Percentiles rank a stretch among this genome's conserved stretches.
Evolutionary conservation across 2,113 vertebrate species (phyloP).

Genomic region (Rhizomys pruinosus): DNA sequence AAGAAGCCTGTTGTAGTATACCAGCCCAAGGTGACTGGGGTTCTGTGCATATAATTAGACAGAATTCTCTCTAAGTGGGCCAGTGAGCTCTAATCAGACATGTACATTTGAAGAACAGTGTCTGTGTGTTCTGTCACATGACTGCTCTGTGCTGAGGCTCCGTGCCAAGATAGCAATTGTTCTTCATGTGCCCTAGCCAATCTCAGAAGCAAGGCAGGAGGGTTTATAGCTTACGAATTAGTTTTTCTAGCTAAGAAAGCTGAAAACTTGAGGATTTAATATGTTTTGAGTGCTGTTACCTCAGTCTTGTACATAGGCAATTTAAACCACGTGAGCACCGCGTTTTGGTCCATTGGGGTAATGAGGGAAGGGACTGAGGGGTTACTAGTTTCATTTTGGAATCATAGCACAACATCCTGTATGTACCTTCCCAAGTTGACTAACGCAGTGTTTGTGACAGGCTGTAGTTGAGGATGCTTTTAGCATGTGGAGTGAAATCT

Average conservation of each 20-base stretch:
- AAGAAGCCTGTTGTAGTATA: constrained; percentile 7
- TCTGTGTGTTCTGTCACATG: constrained; percentile 53
- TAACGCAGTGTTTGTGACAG: background rate
- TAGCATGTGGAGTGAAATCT: constrained; percentile 30
- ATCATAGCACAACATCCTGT: background rate
- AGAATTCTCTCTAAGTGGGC: constrained; percentile 35
- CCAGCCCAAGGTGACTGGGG: background rate
- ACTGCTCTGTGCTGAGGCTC: background rate
- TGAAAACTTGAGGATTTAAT: constrained; percentile 27
- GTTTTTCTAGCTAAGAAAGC: background rate
- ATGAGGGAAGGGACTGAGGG: background rate
- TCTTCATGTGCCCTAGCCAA: constrained; percentile 37
- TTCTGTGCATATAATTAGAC: constrained; percentile 28
- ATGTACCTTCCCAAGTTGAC: background rate
- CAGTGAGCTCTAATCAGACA: constrained; percentile 57
- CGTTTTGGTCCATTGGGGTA: constrained; percentile 5
- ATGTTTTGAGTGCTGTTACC: background rate
- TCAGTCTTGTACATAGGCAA: background rate
- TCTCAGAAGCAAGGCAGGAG: constrained; percentile 13
- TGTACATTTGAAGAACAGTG: constrained; percentile 55
- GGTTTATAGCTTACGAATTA: background rate
- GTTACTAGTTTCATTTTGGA: constrained; percentile 14
- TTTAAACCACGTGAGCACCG: background rate
- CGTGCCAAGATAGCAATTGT: constrained; percentile 53
- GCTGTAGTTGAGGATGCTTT: constrained; percentile 23